A percentile compares a stretch with the other conserved stretches of the same genome.
Conservation (phyloP, 2,113 vertebrate genomes). For the Antechinus stuartii region DNA sequence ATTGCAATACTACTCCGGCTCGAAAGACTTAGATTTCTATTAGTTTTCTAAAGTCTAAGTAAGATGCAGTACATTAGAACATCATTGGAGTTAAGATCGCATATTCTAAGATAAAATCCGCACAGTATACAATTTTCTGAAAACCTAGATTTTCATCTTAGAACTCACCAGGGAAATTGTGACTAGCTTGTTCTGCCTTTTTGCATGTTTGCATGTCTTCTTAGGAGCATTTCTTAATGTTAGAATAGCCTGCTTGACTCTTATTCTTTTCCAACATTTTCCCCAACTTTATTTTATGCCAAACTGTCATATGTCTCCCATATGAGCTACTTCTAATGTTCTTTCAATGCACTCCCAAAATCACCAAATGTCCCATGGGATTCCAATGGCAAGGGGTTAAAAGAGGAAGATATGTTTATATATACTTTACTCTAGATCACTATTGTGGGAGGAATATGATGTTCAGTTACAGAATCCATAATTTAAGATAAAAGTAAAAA, state of each 20-base stretch:
- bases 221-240: neutral
- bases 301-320: neutral
- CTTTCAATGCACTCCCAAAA: neutral
- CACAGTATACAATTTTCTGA: neutral
- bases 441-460: neutral
- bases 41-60: neutral
- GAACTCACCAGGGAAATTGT: neutral
- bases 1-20: neutral
- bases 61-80: neutral
- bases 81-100: neutral
- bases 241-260: neutral
- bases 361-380: neutral
- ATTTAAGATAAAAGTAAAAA: neutral
- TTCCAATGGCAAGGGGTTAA: neutral
- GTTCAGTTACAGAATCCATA: neutral
- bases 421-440: neutral
- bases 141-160: no score
- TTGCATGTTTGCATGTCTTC: neutral
- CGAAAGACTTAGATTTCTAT: constrained; percentile 7
- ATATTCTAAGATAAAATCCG: neutral
- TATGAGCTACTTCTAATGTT: neutral
- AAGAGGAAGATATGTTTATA: neutral
- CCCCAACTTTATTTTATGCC: neutral
- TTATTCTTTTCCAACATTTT: neutral
- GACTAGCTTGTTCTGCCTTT: neutral